phyloP scores from a whole-genome alignment of 2,113 vertebrate genomes.

The Pithys albifrons region DNA sequence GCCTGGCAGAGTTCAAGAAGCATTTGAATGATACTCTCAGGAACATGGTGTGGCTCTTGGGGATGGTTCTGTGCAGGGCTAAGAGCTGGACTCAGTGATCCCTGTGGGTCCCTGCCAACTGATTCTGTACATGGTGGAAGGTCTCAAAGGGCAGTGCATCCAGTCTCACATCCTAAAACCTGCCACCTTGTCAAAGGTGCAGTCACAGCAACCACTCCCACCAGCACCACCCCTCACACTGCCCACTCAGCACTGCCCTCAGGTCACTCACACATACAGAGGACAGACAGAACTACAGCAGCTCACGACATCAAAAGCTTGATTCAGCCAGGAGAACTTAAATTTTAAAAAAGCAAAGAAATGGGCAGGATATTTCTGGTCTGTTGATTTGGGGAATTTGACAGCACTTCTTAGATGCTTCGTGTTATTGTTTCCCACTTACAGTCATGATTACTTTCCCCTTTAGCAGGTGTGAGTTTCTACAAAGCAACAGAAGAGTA shows the following conservation, averaged over 20 bases:
- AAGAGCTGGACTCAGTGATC: background rate
- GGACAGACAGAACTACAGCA: background rate
- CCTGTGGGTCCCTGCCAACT: background rate
- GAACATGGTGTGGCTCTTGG: background rate
- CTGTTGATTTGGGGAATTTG: background rate
- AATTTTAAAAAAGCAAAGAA: background rate
- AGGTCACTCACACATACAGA: background rate
- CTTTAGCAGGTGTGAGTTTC: background rate
- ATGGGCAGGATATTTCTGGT: background rate
- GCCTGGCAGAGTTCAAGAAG: background rate
- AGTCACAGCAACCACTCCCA: background rate
- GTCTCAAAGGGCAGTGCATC: rapidly evolving
- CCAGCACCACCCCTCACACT: background rate
- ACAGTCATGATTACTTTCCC: background rate
- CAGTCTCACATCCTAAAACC: background rate
- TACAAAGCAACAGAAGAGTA: background rate
- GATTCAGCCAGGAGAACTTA: background rate
- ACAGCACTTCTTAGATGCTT: background rate
- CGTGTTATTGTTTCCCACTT: background rate
- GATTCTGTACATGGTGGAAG: background rate
- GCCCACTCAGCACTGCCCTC: background rate
- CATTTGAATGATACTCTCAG: background rate
- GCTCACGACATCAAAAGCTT: background rate
- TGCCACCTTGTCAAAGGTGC: background rate
- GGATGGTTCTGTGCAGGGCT: background rate